Evolutionary conservation across 1,140 invertebrate species (phyloP).

Genomic region (Colletes latitarsis): DNA sequence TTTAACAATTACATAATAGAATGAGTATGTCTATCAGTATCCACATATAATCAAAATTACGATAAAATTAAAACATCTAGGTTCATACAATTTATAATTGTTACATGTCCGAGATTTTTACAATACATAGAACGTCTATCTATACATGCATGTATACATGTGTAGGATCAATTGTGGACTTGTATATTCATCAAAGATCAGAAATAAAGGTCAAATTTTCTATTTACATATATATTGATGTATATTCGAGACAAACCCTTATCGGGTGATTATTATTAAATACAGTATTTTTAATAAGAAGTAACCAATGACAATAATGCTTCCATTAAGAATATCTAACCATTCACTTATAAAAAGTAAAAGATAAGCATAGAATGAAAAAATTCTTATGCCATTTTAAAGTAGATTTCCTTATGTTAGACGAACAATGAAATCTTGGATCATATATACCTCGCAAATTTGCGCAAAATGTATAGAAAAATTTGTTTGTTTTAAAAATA

Average conservation of each 20-base stretch:
- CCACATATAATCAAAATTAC: background rate
- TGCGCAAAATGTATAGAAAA: background rate
- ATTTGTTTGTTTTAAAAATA: constrained; percentile 8
- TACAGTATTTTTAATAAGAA: constrained; percentile 1
- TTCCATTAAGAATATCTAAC: background rate
- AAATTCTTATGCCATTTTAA: background rate
- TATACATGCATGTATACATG: background rate
- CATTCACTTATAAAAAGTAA: constrained; percentile 5
- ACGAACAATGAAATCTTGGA: background rate
- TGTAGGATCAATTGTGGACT: background rate
- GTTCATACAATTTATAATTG: background rate
- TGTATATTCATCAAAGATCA: background rate
- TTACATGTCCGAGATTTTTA: background rate
- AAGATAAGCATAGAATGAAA: background rate
- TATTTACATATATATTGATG: background rate
- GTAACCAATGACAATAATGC: constrained; percentile 15
- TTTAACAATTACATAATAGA: background rate
- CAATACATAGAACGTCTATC: background rate
- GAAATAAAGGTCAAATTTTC: background rate
- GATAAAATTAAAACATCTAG: background rate
- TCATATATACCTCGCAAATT: background rate
- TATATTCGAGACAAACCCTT: background rate
- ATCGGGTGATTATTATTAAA: background rate
- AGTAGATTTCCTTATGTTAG: background rate
- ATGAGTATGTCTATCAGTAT: background rate